phyloP scores from a whole-genome alignment of 2,888 invertebrate genomes.

The Horisme vitalbata region DNA sequence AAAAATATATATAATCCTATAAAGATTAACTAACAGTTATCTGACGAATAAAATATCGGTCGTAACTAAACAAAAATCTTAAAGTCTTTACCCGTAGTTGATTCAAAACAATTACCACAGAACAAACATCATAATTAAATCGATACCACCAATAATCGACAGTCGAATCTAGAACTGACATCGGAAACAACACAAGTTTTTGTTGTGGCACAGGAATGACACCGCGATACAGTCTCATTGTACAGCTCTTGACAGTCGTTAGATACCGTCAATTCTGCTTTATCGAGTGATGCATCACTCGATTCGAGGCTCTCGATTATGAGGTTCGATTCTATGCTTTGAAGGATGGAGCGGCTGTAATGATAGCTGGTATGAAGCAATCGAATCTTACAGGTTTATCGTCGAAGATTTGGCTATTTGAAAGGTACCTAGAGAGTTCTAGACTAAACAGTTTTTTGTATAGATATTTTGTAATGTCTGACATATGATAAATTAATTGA shows the following conservation, averaged over 20 bases:
- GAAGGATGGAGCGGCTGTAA: constrained; percentile 38
- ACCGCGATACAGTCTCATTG: constrained; percentile 31
- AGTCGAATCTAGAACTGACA: constrained; percentile 25
- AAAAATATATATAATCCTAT: no score
- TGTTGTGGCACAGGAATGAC: constrained; percentile 37
- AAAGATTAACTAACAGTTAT: no score
- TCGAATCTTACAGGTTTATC: constrained; percentile 8
- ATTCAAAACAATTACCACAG: constrained; percentile 14
- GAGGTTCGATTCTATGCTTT: constrained; percentile 28
- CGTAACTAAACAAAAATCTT: no score
- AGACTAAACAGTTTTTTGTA: no score
- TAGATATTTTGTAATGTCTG: no score
- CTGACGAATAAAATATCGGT: no score
- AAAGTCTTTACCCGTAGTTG: neutral
- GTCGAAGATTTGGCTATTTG: neutral
- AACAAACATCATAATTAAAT: constrained; percentile 28
- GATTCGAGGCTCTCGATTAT: no score
- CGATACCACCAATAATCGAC: constrained; percentile 21
- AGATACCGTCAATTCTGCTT: constrained; percentile 49
- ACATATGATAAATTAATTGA: no score
- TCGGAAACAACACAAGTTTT: constrained; percentile 31
- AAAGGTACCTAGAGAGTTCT: neutral
- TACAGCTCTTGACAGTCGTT: constrained; percentile 47
- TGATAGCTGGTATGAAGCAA: constrained; percentile 19
- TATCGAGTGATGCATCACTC: constrained; percentile 52